Conservation (phyloP, 2,888 invertebrate genomes). For the Furcula furcula region DNA sequence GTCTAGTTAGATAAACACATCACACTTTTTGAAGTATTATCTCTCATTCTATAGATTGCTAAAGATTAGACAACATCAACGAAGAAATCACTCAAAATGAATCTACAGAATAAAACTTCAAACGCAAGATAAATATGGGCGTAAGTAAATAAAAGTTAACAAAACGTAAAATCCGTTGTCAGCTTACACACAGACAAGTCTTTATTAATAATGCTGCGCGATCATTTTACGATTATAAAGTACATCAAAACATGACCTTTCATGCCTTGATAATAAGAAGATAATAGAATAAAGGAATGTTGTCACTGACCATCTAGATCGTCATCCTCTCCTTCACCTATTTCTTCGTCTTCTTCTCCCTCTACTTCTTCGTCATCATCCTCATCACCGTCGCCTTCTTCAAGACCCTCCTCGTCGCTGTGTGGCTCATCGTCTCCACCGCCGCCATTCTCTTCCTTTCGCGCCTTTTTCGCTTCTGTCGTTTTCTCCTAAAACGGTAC, state of each 20-base stretch:
- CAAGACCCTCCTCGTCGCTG: constrained; percentile 85
- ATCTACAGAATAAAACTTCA: background rate
- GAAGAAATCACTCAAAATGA: background rate
- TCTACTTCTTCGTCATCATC: constrained; percentile 83
- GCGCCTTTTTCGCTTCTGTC: constrained; percentile 89
- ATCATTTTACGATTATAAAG: constrained; percentile 12
- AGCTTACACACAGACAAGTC: too few species aligned
- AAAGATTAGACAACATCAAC: background rate
- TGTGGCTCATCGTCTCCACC: constrained; percentile 82
- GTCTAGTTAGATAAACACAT: constrained; percentile 1
- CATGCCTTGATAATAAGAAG: constrained; percentile 5
- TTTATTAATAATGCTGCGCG: background rate
- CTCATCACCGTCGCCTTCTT: constrained; percentile 82
- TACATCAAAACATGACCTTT: constrained; percentile 7
- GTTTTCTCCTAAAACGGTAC: constrained; percentile 84
- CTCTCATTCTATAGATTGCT: background rate
- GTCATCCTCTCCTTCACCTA: constrained; percentile 84
- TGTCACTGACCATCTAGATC: constrained; percentile 80
- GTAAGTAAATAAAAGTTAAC: too few species aligned
- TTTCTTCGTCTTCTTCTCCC: constrained; percentile 84
- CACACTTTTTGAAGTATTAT: background rate
- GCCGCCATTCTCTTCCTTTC: constrained; percentile 90
- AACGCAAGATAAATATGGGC: too few species aligned
- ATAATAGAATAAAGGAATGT: background rate
- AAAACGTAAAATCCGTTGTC: too few species aligned